These are phyloP conservation scores for Drosophila lacertosa DNA, from an alignment of 1,140 invertebrate genomes.

Conservation along the genomic window DNA sequence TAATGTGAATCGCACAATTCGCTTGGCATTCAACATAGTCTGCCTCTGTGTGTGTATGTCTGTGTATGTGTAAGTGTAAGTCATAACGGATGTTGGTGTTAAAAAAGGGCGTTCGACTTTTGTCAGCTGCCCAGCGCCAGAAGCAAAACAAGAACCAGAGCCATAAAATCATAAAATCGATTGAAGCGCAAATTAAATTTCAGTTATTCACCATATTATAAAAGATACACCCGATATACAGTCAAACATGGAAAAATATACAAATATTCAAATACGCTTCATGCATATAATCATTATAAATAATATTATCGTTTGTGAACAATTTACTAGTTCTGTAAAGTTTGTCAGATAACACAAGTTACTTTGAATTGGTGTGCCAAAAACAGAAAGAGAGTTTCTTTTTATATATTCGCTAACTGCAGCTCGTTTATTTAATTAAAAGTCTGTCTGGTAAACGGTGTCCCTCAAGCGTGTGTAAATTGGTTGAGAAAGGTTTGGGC, in stretches of 20 bases:
- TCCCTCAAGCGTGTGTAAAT: slow-evolving; percentile 8
- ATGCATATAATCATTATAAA: not conserved
- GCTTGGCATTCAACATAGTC: slow-evolving; percentile 23
- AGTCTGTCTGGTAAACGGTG: slow-evolving; percentile 4
- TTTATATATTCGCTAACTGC: not conserved
- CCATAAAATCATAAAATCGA: slow-evolving; percentile 39
- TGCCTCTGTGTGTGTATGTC: slow-evolving; percentile 1
- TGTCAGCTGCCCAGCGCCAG: slow-evolving; percentile 19
- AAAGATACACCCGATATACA: not conserved
- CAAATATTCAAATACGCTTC: too few relatives aligned
- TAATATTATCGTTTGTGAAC: too few relatives aligned
- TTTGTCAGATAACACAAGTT: too few relatives aligned
- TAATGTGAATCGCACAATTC: slow-evolving; percentile 58
- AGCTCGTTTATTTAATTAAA: slow-evolving; percentile 20
- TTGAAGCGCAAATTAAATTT: slow-evolving; percentile 24
- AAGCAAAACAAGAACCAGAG: slow-evolving; percentile 2
- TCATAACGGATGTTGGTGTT: slow-evolving; percentile 38
- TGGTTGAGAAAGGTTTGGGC: slow-evolving; percentile 10
- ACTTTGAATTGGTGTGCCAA: not conserved
- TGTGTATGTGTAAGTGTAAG: slow-evolving; percentile 10
- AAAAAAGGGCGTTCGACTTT: slow-evolving; percentile 33
- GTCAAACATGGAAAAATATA: not conserved
- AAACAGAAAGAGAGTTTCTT: not conserved
- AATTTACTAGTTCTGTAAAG: too few relatives aligned
- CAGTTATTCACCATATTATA: not conserved